Percentiles rank a stretch among this genome's conserved stretches.
phyloP scores from a whole-genome alignment of 2,888 invertebrate genomes.

The Isotomurus palustris region DNA sequence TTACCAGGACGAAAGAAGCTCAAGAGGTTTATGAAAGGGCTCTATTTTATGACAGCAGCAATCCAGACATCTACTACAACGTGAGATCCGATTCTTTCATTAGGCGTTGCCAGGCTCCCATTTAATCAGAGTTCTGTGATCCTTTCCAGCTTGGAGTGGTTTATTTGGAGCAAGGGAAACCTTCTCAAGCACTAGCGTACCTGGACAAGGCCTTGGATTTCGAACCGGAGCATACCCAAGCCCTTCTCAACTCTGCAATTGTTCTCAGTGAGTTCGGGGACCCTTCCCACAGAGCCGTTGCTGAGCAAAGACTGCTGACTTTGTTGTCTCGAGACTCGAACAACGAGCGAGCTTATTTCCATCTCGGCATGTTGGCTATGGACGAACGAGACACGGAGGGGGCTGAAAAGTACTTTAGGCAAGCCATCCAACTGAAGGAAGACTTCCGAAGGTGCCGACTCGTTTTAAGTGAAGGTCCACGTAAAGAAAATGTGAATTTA shows the following conservation, averaged over 20 bases:
- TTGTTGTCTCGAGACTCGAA: slow-evolving; percentile 68
- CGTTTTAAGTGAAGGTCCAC: background rate
- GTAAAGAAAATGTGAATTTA: background rate
- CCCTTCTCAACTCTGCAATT: slow-evolving; percentile 90
- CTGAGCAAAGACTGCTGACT: slow-evolving; percentile 73
- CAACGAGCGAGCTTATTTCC: slow-evolving; percentile 90
- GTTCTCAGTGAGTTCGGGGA: slow-evolving; percentile 59
- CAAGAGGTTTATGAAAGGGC: slow-evolving; percentile 92
- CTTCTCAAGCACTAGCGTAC: slow-evolving; percentile 82
- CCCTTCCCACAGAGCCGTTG: slow-evolving; percentile 51
- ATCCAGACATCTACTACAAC: slow-evolving; percentile 92
- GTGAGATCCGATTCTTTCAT: slow-evolving; percentile 65
- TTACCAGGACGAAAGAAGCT: slow-evolving; percentile 75
- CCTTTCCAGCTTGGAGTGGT: slow-evolving; percentile 88
- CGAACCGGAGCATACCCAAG: slow-evolving; percentile 92
- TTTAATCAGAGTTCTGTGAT: too few species aligned
- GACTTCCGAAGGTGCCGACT: slow-evolving; percentile 40
- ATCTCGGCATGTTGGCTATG: slow-evolving; percentile 94
- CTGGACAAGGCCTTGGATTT: slow-evolving; percentile 87
- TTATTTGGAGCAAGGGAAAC: slow-evolving; percentile 84
- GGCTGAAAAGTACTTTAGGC: slow-evolving; percentile 86
- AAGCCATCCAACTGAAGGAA: slow-evolving; percentile 67
- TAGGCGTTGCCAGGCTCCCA: background rate
- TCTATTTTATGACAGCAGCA: slow-evolving; percentile 83
- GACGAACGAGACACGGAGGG: slow-evolving; percentile 83